Conservation (phyloP, 2,888 invertebrate genomes). For the Cryptus viduatorius region DNA sequence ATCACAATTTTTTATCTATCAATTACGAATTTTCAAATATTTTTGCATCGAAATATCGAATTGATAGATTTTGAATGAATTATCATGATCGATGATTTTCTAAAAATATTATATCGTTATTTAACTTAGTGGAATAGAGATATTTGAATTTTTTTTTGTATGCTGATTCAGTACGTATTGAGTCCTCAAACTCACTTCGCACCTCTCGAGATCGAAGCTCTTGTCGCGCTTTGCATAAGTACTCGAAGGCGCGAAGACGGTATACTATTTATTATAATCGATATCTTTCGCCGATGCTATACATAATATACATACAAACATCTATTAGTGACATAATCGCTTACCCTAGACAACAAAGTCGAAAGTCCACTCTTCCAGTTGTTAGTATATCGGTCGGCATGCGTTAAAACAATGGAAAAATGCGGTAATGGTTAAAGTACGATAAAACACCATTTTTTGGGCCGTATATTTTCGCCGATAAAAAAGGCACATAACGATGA, state of each 20-base stretch:
- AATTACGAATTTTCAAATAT: not conserved
- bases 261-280: not conserved
- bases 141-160: too few relatives aligned
- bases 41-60: not conserved
- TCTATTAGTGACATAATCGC: constrained; percentile 65
- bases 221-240: not conserved
- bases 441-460: constrained; percentile 48
- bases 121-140: too few relatives aligned
- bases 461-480: constrained; percentile 4
- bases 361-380: constrained; percentile 83
- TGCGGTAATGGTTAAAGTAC: constrained; percentile 75
- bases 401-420: constrained; percentile 80
- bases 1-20: too few relatives aligned
- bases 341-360: constrained; percentile 83
- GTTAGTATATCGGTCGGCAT: constrained; percentile 82
- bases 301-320: constrained; percentile 22
- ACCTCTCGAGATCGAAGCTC: not conserved
- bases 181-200: not conserved
- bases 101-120: too few relatives aligned
- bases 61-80: not conserved
- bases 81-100: not conserved
- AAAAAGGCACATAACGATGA: constrained; percentile 28
- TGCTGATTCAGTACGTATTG: not conserved
- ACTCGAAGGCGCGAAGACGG: not conserved
- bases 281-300: constrained; percentile 15